Conservation (phyloP, 2,797 vertebrate species). For the Paramormyrops hopkinsi region DNA sequence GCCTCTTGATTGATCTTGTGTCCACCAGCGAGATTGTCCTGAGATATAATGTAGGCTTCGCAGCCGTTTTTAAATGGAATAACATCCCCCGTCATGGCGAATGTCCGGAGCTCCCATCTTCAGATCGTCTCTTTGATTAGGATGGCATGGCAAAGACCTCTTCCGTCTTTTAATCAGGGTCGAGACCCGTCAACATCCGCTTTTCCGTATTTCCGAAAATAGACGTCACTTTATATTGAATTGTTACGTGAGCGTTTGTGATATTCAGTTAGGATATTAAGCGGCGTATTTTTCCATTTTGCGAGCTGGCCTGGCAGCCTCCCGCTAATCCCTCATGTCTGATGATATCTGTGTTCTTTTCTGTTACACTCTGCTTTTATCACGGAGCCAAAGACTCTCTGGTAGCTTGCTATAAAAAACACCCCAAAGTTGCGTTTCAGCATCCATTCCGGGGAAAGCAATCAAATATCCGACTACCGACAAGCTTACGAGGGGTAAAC, state of each 20-base stretch:
- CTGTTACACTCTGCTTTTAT: not conserved
- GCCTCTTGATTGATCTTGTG: conserved; percentile 52
- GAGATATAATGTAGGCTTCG: conserved; percentile 33
- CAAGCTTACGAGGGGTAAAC: not conserved
- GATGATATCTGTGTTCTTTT: conserved; percentile 7
- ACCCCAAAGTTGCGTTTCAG: not conserved
- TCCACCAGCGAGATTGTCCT: conserved; percentile 32
- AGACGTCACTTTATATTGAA: conserved; percentile 8
- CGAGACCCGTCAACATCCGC: not conserved
- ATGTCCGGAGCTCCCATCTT: not conserved
- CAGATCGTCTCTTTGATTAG: not conserved
- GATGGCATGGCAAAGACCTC: not conserved
- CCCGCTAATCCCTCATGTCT: conserved; percentile 6
- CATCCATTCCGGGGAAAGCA: not conserved
- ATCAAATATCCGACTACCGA: not conserved
- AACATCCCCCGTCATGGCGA: conserved; percentile 8
- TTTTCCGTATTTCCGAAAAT: not conserved
- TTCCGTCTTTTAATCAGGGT: conserved; percentile 14
- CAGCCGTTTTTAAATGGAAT: conserved; percentile 26
- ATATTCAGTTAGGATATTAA: conserved; percentile 10
- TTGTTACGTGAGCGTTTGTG: not conserved
- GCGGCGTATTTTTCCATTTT: not conserved
- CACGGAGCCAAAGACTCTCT: not conserved
- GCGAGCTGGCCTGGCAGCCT: not conserved
- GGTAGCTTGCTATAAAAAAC: not conserved